A percentile compares a stretch with the other conserved stretches of the same genome.
phyloP scores from a whole-genome alignment of 2,113 vertebrate genomes.

The Leucopsar rothschildi region DNA sequence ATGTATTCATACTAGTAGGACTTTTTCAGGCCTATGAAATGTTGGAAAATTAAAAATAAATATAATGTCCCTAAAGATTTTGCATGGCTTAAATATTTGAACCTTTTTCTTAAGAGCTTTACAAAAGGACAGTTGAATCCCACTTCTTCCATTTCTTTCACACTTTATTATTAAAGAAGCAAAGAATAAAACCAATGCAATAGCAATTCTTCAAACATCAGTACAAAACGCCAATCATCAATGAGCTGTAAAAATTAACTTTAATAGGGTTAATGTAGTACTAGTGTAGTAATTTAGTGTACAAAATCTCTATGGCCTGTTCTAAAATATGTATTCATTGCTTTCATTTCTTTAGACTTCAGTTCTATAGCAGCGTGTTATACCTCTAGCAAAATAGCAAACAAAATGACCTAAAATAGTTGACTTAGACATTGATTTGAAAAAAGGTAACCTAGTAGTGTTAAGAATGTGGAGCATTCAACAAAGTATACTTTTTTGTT shows the following conservation, averaged over 20 bases:
- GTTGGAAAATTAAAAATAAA: slow-evolving; percentile 17
- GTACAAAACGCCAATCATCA: slow-evolving; percentile 50
- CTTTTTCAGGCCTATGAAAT: slow-evolving; percentile 7
- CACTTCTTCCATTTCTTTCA: slow-evolving; percentile 18
- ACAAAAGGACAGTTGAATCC: slow-evolving; percentile 14
- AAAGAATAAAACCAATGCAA: slow-evolving; percentile 50
- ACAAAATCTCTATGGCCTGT: background rate
- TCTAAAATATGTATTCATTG: slow-evolving; percentile 31
- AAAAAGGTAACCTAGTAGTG: background rate
- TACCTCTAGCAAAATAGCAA: background rate
- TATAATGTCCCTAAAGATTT: background rate
- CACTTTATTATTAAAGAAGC: slow-evolving; percentile 27
- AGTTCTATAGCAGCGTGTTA: background rate
- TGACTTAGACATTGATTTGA: background rate
- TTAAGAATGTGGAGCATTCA: background rate
- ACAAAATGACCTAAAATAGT: background rate
- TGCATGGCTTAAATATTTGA: background rate
- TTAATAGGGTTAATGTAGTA: slow-evolving; percentile 32
- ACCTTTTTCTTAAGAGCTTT: slow-evolving; percentile 11
- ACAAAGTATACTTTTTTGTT: background rate
- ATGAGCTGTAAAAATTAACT: slow-evolving; percentile 52
- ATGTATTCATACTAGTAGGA: background rate
- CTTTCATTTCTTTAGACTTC: slow-evolving; percentile 15
- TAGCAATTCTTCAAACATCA: slow-evolving; percentile 24
- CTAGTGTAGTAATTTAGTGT: background rate